Evolutionary conservation across 2,797 vertebrate species (phyloP).

Genomic region (Semotilus atromaculatus): DNA sequence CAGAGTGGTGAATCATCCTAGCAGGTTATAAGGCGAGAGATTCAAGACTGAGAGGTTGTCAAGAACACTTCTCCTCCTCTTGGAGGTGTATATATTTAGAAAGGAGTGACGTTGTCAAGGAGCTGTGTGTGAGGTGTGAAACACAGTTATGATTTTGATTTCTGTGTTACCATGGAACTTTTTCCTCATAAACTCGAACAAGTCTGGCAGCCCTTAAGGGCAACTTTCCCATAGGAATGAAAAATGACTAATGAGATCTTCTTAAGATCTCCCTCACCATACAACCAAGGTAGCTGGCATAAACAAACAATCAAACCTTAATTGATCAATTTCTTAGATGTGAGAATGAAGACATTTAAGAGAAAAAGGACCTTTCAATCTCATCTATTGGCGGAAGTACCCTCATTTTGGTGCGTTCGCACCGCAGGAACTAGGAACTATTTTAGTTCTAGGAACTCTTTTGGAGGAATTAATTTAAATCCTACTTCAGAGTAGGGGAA

Average conservation of each 20-base stretch:
- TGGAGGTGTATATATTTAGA: constrained; percentile 40
- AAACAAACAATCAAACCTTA: background rate
- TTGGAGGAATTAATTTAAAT: too few species aligned
- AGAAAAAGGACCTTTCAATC: background rate
- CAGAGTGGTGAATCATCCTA: constrained; percentile 21
- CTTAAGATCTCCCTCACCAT: background rate
- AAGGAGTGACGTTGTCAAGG: constrained; percentile 16
- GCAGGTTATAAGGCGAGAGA: constrained; percentile 4
- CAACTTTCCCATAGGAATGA: background rate
- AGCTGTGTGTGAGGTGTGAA: constrained; percentile 26
- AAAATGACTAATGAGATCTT: background rate
- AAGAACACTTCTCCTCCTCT: constrained; percentile 30
- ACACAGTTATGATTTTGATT: background rate
- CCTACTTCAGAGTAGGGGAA: too few species aligned
- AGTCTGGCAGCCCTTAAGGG: constrained; percentile 1
- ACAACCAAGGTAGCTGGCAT: background rate
- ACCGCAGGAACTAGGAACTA: too few species aligned
- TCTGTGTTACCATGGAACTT: background rate
- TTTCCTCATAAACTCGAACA: background rate
- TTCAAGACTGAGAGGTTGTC: constrained; percentile 1
- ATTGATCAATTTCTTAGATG: background rate
- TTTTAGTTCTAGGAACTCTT: too few species aligned
- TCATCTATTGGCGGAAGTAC: background rate
- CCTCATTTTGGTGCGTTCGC: too few species aligned
- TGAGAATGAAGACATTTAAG: background rate